Percentiles rank a stretch among this genome's conserved stretches.
Evolutionary conservation across 2,888 invertebrate species (phyloP).

Genomic region (Drosophila aldrichi): DNA sequence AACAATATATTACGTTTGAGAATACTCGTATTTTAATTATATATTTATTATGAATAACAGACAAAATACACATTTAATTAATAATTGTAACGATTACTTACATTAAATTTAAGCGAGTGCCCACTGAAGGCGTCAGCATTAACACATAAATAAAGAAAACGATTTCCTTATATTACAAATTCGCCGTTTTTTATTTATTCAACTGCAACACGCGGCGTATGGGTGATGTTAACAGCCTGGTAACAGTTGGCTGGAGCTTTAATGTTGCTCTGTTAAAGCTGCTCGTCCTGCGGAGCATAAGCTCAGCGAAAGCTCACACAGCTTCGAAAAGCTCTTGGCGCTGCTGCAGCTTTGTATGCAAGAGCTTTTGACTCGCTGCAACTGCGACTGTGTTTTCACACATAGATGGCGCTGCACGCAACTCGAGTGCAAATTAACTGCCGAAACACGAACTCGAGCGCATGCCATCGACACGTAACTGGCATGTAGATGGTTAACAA

Average conservation of each 20-base stretch:
- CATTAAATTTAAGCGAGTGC: constrained; percentile 57
- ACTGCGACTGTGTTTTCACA: neutral
- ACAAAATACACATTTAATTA: constrained; percentile 51
- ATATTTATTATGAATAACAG: constrained; percentile 46
- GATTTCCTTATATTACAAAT: constrained; percentile 69
- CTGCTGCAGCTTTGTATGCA: neutral
- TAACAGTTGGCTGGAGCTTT: neutral
- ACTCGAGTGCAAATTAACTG: neutral
- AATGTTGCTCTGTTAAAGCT: neutral
- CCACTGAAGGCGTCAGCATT: constrained; percentile 35
- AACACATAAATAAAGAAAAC: constrained; percentile 67
- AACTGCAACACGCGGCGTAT: neutral
- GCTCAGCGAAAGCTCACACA: neutral
- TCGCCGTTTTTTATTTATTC: neutral
- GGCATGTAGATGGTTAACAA: neutral
- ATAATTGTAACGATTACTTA: constrained; percentile 67
- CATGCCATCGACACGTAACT: neutral
- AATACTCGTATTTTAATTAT: constrained; percentile 51
- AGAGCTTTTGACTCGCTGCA: neutral
- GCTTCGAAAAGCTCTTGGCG: neutral
- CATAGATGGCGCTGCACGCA: constrained; percentile 26
- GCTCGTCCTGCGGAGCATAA: neutral
- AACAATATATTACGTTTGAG: constrained; percentile 58
- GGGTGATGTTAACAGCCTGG: neutral
- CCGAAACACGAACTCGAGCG: neutral